Evolutionary conservation across 2,113 vertebrate species (phyloP), one percentile per base, ranked within the genome.

Genomic region (Leucopternis melanops): DNA sequence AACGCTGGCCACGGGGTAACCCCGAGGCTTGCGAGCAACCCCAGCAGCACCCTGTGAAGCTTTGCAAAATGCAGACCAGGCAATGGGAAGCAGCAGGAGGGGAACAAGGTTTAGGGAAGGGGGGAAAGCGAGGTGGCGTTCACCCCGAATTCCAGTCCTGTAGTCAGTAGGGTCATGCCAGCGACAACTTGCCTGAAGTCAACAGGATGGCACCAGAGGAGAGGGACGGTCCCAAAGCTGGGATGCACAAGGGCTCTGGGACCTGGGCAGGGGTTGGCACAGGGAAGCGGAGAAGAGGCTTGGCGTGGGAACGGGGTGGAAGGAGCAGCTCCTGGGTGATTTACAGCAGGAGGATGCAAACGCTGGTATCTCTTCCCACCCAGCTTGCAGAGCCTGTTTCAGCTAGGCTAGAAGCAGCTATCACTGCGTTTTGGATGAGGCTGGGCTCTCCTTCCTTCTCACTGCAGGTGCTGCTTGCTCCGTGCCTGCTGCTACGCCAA

Each of bases 391-490:
- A 31, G 42, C n/a, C 42, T 4, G n/a, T 31, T 21, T 0, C 27
- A 15, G 86, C 14, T 0, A 20, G 45, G 72, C 16, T 34, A 4
- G 36, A 17, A 54, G 80, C 52, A 13, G 42, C 47, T 3, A 1
- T 13, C 11, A 40, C 52, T 44, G 1, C 3, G 0, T 13, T 42
- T 54, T 1, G 8, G 22, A 2, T n/a, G 31, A 38, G 31, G 2
- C 34, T 70, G 2, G 81, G 49, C 50, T 94, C 47, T 82, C 13
- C 34, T 32, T 80, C 16, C 34, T n/a, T 38, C 49, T 77, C 32
- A 3, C 79, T 2, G 32, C 79, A 97, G 95, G 82, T 97, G 96
- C 90, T 95, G 93, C 94, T 82, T 27, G 90, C 87, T 92, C 74
- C 96, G 92, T 10, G 67, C 90, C 88, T 94, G 92, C 88, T 97